These are phyloP conservation scores for Xenentodon cancila DNA, from an alignment of 2,797 vertebrate species.

Conservation along the genomic window DNA sequence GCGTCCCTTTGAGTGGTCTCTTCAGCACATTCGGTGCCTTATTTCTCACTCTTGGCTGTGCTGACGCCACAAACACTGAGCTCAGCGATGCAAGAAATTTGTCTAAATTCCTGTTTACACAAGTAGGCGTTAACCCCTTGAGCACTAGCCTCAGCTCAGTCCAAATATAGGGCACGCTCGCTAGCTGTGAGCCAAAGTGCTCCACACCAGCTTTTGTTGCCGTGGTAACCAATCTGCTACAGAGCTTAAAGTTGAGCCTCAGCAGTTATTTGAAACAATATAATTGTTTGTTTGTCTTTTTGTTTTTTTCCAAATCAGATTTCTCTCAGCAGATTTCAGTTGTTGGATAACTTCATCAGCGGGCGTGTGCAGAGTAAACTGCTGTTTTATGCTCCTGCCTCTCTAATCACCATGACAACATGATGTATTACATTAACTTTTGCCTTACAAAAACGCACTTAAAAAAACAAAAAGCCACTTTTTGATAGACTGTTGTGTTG, in stretches of 20 bases:
- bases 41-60: not conserved
- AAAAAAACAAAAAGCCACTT: not conserved
- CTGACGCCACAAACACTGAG: constrained; percentile 17
- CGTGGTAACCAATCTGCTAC: constrained; percentile 64
- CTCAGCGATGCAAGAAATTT: constrained; percentile 39
- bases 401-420: constrained; percentile 39
- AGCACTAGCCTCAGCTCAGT: constrained; percentile 68
- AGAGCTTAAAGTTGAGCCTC: constrained; percentile 67
- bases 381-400: constrained; percentile 18
- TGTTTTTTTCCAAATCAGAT: constrained; percentile 30
- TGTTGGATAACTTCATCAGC: constrained; percentile 38
- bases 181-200: constrained; percentile 60
- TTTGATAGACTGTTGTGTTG: not conserved
- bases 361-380: constrained; percentile 17
- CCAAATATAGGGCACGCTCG: constrained; percentile 74
- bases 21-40: not conserved
- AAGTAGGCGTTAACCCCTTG: constrained; percentile 70
- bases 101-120: constrained; percentile 58
- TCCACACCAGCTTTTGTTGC: constrained; percentile 73
- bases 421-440: constrained; percentile 13
- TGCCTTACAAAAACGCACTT: not conserved
- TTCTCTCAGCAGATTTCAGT: constrained; percentile 14
- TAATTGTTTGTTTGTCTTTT: not conserved
- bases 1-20: not conserved
- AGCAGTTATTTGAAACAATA: constrained; percentile 38